phyloP scores from a whole-genome alignment of 2,797 vertebrate species.

The Scarus forsteni region DNA sequence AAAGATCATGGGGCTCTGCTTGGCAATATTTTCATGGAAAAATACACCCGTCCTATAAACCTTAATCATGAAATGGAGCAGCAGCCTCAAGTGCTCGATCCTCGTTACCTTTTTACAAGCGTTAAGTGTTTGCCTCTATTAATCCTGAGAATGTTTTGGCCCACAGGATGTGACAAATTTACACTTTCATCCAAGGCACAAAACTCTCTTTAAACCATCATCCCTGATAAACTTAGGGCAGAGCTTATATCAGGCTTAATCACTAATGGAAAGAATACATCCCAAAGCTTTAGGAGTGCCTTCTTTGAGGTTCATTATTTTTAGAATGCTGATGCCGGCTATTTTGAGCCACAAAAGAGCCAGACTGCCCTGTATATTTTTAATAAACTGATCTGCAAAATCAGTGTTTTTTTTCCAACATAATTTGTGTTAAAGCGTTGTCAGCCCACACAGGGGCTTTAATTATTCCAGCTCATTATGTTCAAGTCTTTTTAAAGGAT shows the following conservation, averaged over 20 bases:
- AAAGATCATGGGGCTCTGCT: slow-evolving; percentile 31
- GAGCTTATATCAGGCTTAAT: background rate
- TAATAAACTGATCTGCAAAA: slow-evolving; percentile 47
- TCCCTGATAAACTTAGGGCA: background rate
- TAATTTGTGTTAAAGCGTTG: slow-evolving; percentile 24
- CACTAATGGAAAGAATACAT: background rate
- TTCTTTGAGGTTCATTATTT: slow-evolving; percentile 35
- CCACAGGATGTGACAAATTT: slow-evolving; percentile 31
- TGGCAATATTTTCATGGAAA: slow-evolving; percentile 46
- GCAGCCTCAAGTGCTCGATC: slow-evolving; percentile 34
- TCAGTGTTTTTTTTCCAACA: slow-evolving; percentile 17
- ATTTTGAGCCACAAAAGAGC: slow-evolving; percentile 28
- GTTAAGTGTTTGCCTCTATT: slow-evolving; percentile 19
- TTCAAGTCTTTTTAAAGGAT: slow-evolving; percentile 9
- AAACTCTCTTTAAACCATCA: slow-evolving; percentile 13
- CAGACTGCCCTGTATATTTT: slow-evolving; percentile 18
- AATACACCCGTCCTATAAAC: slow-evolving; percentile 35
- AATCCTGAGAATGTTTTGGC: slow-evolving; percentile 39
- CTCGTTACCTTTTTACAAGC: slow-evolving; percentile 33
- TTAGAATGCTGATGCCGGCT: slow-evolving; percentile 31
- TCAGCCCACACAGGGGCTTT: slow-evolving; percentile 36
- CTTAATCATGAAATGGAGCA: slow-evolving; percentile 48
- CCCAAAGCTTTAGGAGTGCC: background rate
- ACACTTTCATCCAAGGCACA: slow-evolving; percentile 30
- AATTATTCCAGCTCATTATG: slow-evolving; percentile 24